Base-by-base conservation (phyloP, 1,140 invertebrate genomes). In the Caerostris darwini region DNA sequence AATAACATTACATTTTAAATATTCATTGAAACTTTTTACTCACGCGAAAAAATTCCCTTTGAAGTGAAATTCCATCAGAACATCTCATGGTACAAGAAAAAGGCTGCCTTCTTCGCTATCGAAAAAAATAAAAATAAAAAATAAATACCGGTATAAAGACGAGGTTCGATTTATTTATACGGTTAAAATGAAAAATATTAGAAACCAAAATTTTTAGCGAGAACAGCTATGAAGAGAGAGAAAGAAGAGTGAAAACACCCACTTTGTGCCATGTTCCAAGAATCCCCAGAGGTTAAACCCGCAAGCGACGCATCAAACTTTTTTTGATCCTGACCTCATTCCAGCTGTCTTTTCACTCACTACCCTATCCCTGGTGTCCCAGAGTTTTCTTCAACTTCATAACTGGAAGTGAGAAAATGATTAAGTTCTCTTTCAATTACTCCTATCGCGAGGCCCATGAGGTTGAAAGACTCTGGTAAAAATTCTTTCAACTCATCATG, bases 401-500 rank as follows among this genome's bases (percentile, higher is more conserved):
- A 83, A 57, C 82, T 58, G 54, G 56, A 58, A 83, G 82, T 83
- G 82, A 77, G 71, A 83, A 83, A 58, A 83, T 83, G 82, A 83
- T 83, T 83, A 83, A 83, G 82, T 83, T 83, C 17, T 10, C 54
- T 83, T 83, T 83, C 82, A 83, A 83, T 83, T 83, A 83, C 82
- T 83, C 57, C 82, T 56, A 83, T 19, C 56, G 54, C 82, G 8
- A 56, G 54, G 82, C 82, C 54, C 71, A 50, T 14, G 71, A 77
- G 71, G 71, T 77, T 12, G 53, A 77, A 77, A 0, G 34, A 34
- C 50, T 77, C 34, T 3, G 10, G 34, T 77, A 77, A 77, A 77
- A 77, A 77, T 77, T 77, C 71, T 50, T 77, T 77, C 71, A 53
- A 77, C 34, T 53, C 71, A 77, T 77, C 71, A 77, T 77, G 71